Conservation (phyloP, 1,140 invertebrate genomes). For the Zaprionus lachaisei region DNA sequence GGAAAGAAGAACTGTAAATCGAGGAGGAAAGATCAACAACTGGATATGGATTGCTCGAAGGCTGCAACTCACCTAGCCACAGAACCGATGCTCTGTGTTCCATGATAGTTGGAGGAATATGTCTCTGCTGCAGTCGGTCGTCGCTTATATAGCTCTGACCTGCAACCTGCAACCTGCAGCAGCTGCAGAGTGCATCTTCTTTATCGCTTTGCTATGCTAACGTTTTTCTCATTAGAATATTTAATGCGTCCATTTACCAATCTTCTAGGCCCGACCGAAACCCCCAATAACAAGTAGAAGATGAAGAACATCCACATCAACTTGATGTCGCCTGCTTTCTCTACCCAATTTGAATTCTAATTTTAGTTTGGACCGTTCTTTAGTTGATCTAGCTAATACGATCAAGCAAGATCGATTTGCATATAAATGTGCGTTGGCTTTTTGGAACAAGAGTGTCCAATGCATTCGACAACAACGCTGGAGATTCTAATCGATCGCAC, state of each 20-base stretch:
- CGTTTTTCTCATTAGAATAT: slow-evolving; percentile 75
- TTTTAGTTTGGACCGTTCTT: slow-evolving; percentile 34
- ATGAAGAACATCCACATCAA: slow-evolving; percentile 21
- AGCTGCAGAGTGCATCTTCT: slow-evolving; percentile 48
- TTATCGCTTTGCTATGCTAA: slow-evolving; percentile 34
- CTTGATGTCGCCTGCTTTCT: slow-evolving; percentile 37
- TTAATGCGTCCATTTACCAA: slow-evolving; percentile 39
- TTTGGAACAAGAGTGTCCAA: slow-evolving; percentile 26
- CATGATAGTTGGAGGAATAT: slow-evolving; percentile 43
- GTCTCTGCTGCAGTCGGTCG: background rate
- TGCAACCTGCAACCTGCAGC: slow-evolving; percentile 1
- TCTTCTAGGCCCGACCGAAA: slow-evolving; percentile 45
- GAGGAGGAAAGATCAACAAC: background rate
- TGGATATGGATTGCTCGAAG: background rate
- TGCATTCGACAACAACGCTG: slow-evolving; percentile 20
- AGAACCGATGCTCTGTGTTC: slow-evolving; percentile 37
- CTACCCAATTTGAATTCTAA: slow-evolving; percentile 1
- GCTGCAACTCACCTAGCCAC: slow-evolving; percentile 40
- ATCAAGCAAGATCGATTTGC: slow-evolving; percentile 40
- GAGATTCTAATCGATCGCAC: slow-evolving; percentile 30
- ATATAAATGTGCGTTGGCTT: slow-evolving; percentile 36
- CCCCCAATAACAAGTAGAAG: slow-evolving; percentile 3
- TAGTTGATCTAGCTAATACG: slow-evolving; percentile 27
- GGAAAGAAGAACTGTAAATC: slow-evolving; percentile 46
- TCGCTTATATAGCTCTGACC: slow-evolving; percentile 54